Conservation (phyloP, 2,888 invertebrate species). For the Hetaerina titia region DNA sequence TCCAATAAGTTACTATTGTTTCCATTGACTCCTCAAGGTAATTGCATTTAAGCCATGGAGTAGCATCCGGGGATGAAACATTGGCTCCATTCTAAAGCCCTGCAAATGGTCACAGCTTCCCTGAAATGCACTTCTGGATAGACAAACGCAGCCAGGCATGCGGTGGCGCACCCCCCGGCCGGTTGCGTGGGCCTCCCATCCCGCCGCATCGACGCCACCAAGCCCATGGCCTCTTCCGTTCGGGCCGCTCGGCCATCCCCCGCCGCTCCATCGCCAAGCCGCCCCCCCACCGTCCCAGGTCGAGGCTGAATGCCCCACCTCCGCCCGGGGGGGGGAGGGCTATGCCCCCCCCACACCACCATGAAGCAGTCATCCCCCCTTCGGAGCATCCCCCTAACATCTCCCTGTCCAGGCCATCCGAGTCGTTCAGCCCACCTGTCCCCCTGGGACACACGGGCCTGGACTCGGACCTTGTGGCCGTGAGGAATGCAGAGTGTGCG, state of each 20-base stretch:
- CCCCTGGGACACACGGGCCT: conserved; percentile 1
- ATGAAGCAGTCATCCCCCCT: conserved; percentile 63
- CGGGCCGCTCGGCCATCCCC: conserved; percentile 25
- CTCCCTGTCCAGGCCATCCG: conserved; percentile 68
- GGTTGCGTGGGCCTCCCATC: conserved; percentile 78
- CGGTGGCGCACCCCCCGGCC: conserved; percentile 84
- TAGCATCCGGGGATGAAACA: not conserved
- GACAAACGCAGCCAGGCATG: conserved; percentile 89
- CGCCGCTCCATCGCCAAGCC: conserved; percentile 49
- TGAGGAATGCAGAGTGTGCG: conserved; percentile 67
- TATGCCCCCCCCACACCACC: conserved; percentile 32
- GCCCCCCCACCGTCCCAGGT: conserved; percentile 45
- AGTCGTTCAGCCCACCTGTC: conserved; percentile 44
- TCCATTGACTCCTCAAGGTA: not conserved
- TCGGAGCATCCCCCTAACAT: conserved; percentile 65
- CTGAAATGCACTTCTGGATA: conserved; percentile 91
- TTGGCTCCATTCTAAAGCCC: not conserved
- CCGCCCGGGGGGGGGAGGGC: conserved; percentile 20
- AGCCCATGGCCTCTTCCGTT: conserved; percentile 47
- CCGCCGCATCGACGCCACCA: conserved; percentile 55
- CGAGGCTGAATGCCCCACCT: conserved; percentile 46
- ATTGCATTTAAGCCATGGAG: conserved; percentile 20
- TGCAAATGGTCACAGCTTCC: not conserved
- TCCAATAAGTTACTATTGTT: not conserved
- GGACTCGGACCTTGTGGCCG: conserved; percentile 30